A percentile compares a stretch with the other conserved stretches of the same genome.
phyloP scores from a whole-genome alignment of 2,888 invertebrate genomes.

The Pammene fasciana region DNA sequence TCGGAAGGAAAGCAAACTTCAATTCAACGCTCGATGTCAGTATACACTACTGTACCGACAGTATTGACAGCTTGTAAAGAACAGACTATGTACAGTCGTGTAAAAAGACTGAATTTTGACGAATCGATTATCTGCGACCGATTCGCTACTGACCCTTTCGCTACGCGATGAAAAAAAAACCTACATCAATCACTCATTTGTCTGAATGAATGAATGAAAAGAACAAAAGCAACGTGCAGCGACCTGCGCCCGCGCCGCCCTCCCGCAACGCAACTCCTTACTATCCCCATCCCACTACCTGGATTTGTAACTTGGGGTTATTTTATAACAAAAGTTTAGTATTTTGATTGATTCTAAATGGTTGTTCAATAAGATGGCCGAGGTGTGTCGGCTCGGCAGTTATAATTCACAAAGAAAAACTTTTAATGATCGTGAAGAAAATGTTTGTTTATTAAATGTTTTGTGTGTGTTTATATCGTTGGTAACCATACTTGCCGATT shows the following conservation, averaged over 20 bases:
- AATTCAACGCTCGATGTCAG: no score
- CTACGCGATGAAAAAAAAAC: not conserved
- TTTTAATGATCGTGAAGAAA: constrained; percentile 69
- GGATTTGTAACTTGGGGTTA: constrained; percentile 32
- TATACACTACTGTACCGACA: not conserved
- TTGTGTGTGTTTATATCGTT: constrained; percentile 83
- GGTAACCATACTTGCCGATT: constrained; percentile 82
- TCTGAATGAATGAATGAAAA: constrained; percentile 32
- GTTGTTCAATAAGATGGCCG: constrained; percentile 66
- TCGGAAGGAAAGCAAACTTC: no score
- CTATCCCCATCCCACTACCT: constrained; percentile 30
- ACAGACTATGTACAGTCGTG: not conserved
- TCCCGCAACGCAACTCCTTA: constrained; percentile 23
- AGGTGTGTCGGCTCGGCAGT: constrained; percentile 71
- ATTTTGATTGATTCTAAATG: constrained; percentile 25
- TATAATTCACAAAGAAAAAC: constrained; percentile 64
- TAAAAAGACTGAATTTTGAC: constrained; percentile 3
- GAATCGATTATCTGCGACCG: not conserved
- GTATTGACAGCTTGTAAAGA: not conserved
- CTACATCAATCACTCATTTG: constrained; percentile 5
- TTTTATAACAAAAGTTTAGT: constrained; percentile 26
- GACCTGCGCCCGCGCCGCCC: constrained; percentile 55
- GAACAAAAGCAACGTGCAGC: constrained; percentile 47
- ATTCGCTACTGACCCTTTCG: not conserved
- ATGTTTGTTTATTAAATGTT: constrained; percentile 79